These are phyloP conservation scores for Lottia scabra DNA, from an alignment of 2,888 invertebrate species.

Conservation along the genomic window DNA sequence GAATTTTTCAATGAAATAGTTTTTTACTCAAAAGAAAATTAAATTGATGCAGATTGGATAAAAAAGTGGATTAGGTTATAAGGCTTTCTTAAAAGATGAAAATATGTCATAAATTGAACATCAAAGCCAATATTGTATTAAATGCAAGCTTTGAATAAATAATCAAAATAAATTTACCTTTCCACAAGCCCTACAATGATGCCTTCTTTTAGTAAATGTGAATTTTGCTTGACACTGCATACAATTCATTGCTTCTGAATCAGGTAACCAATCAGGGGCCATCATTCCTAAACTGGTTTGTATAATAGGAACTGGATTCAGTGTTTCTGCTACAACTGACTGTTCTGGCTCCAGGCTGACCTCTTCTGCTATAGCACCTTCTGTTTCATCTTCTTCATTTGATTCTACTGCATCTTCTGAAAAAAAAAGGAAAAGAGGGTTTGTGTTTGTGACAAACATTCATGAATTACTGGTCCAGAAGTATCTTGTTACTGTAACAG, in stretches of 20 bases:
- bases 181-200: constrained; percentile 89
- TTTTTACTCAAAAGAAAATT: too few species aligned
- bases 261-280: constrained; percentile 89
- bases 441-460: too few species aligned
- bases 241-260: constrained; percentile 83
- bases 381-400: constrained; percentile 22
- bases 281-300: constrained; percentile 76
- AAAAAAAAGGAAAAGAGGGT: too few species aligned
- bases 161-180: constrained; percentile 73
- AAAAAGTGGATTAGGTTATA: too few species aligned
- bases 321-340: constrained; percentile 15
- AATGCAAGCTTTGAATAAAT: too few species aligned
- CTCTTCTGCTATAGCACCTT: constrained; percentile 33
- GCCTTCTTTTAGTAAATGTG: constrained; percentile 82
- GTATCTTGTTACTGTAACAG: too few species aligned
- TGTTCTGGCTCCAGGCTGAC: background rate
- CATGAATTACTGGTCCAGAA: too few species aligned
- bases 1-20: too few species aligned
- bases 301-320: constrained; percentile 36
- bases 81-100: too few species aligned
- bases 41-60: too few species aligned
- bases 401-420: background rate
- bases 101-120: background rate
- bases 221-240: constrained; percentile 86
- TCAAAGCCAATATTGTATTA: background rate